Conservation (phyloP, 2,113 vertebrate species). For the Pelvicachromis taeniatus region DNA sequence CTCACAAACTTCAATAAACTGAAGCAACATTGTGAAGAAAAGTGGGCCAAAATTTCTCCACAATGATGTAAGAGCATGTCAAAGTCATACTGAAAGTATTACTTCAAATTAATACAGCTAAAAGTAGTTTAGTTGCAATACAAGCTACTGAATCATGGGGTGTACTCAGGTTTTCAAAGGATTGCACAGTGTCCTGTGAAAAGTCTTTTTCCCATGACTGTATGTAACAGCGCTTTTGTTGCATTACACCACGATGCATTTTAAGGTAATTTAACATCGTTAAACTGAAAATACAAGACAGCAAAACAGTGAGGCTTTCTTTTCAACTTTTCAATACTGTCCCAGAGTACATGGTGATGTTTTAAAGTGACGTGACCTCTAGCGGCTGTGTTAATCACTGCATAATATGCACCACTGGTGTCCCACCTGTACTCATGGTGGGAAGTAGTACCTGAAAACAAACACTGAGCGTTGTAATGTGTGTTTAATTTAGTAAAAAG, state of each 20-base stretch:
- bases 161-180: background rate
- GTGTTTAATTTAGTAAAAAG: background rate
- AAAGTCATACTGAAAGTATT: background rate
- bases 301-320: no score
- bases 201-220: background rate
- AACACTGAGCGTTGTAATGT: background rate
- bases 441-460: background rate
- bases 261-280: background rate
- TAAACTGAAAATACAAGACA: background rate
- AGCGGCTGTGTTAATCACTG: background rate
- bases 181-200: background rate
- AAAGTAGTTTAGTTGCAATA: background rate
- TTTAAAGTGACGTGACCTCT: background rate
- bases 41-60: background rate
- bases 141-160: background rate
- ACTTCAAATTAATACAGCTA: background rate
- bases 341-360: background rate
- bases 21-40: accelerated
- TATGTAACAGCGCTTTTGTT: background rate
- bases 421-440: background rate
- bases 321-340: background rate
- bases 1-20: background rate
- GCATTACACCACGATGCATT: background rate
- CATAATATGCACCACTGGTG: background rate
- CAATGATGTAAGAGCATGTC: background rate